These are phyloP conservation scores for Cantharis rufa DNA, from an alignment of 2,888 invertebrate species.

Conservation along the genomic window DNA sequence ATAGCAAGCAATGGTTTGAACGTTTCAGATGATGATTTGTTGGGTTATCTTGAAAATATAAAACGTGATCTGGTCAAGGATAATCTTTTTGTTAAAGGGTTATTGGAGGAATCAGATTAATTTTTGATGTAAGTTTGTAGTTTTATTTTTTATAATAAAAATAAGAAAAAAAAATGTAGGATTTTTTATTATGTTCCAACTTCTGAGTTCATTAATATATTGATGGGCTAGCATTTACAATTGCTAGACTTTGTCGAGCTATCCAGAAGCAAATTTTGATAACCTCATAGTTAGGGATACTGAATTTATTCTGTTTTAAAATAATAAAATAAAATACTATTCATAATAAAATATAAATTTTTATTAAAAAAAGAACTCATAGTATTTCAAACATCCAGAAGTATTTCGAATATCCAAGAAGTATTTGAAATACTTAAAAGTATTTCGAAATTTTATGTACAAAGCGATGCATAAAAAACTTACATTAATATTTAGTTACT, in stretches of 20 bases:
- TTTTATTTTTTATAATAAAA: too few species aligned
- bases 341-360: background rate
- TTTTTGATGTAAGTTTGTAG: background rate
- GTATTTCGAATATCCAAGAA: background rate
- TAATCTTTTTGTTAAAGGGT: slow-evolving; percentile 60
- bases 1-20: slow-evolving; percentile 51
- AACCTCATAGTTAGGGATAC: too few species aligned
- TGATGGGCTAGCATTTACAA: too few species aligned
- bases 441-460: background rate
- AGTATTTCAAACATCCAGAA: background rate
- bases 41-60: slow-evolving; percentile 46
- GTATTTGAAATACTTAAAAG: background rate
- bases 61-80: slow-evolving; percentile 53
- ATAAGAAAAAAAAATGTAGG: too few species aligned
- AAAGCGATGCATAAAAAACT: background rate
- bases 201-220: too few species aligned
- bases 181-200: too few species aligned
- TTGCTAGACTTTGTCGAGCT: too few species aligned
- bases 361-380: background rate
- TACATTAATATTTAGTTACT: background rate
- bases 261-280: too few species aligned
- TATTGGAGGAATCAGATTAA: slow-evolving; percentile 45
- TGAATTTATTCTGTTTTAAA: too few species aligned
- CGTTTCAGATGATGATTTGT: slow-evolving; percentile 52
- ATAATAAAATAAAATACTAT: background rate